Evolutionary conservation across 1,140 invertebrate species (phyloP), one percentile per base, ranked within the genome.

Genomic region (Camponotus vicinus): DNA sequence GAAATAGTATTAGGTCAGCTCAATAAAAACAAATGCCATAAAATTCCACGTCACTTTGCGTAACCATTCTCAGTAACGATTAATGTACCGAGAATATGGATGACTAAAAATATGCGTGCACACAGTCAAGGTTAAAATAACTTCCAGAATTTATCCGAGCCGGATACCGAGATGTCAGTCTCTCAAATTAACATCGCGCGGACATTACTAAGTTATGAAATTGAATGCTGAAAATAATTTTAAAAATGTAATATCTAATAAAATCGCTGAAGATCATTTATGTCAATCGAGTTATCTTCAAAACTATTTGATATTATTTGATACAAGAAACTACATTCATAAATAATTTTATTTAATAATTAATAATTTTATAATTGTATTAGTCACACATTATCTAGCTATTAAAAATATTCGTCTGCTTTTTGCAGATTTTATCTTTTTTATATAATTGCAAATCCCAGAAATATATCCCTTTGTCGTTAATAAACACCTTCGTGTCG

Each of bases 101-200:
- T 18, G 69, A 73, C 79, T 83, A 83, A 83, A 83, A 83, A 83
- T 83, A 83, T 34, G 27, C 37, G 3, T 52, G 45, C 27, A 32
- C 32, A 42, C 11, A 83, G 79, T 83, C 79, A 83, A 83, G 79
- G 79, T 83, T 83, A 75, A 75, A 83, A 83, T 83, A 83, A 83
- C 69, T 49, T 75, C 40, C n/a, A 61, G n/a, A 75, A 61, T 63
- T 73, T 83, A 63, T 73, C 55, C 1, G 27, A 73, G 40, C 15
- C 40, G 40, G 13, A 83, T 59, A 21, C 42, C 27, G 55, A 69
- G 37, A 61, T 37, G 40, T 49, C 79, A 75, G 40, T 61, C 40
- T 34, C 37, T 64, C n/a, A 27, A 49, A 73, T 73, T 71, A 73
- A 75, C n/a, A 57, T 49, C 5, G 7, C 9, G 32, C 52, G 15